A percentile compares a stretch with the other conserved stretches of the same genome.
These are phyloP conservation scores for Probosciger aterrimus DNA, from an alignment of 2,113 vertebrate genomes.

Conservation along the genomic window DNA sequence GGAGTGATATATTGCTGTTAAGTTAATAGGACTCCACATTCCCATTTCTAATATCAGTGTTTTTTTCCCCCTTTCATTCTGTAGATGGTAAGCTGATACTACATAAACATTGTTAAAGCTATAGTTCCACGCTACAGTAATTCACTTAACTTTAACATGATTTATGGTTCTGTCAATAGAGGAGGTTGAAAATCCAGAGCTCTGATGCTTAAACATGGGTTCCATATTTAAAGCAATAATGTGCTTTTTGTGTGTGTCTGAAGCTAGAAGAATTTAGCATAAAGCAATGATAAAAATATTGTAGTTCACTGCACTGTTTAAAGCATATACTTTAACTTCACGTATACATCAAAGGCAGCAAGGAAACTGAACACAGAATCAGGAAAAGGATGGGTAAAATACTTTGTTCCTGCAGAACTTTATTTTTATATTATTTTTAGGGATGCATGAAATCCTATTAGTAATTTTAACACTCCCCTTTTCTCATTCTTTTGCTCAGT, in stretches of 20 bases:
- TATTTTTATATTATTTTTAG: constrained; percentile 58
- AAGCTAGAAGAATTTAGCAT: constrained; percentile 45
- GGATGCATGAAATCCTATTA: constrained; percentile 62
- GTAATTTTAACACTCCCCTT: constrained; percentile 33
- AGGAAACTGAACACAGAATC: not conserved
- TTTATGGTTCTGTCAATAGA: constrained; percentile 92
- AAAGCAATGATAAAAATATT: constrained; percentile 65
- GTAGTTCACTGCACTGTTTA: constrained; percentile 47
- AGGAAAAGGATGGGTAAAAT: not conserved
- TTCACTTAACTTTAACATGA: constrained; percentile 92
- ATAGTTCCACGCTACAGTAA: constrained; percentile 86
- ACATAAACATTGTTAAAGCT: constrained; percentile 86
- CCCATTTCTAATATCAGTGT: constrained; percentile 66
- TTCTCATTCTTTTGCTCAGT: constrained; percentile 17
- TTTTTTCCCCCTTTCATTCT: constrained; percentile 59
- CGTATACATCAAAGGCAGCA: constrained; percentile 18
- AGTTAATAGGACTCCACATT: constrained; percentile 68
- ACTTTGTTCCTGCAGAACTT: constrained; percentile 13
- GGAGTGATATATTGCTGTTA: constrained; percentile 67
- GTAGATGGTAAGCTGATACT: constrained; percentile 82
- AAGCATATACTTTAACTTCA: constrained; percentile 50
- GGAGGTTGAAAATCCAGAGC: constrained; percentile 78
- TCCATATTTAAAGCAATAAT: constrained; percentile 83
- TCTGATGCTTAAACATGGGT: constrained; percentile 72
- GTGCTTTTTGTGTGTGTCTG: constrained; percentile 59